A percentile compares a stretch with the other conserved stretches of the same genome.
phyloP scores from a whole-genome alignment of 2,797 vertebrate species.

The Pangasius krempfi region DNA sequence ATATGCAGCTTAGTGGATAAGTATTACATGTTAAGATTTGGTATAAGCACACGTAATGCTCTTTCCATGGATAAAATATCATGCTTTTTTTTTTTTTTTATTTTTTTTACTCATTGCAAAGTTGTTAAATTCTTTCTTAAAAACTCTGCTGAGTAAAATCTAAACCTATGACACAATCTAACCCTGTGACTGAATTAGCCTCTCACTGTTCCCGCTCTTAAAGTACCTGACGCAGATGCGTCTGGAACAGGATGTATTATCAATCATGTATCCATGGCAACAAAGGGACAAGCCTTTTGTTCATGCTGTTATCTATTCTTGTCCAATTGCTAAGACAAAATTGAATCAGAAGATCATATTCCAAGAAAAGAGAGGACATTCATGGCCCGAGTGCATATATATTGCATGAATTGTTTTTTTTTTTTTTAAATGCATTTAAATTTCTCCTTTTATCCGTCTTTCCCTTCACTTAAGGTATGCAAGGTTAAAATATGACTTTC shows the following conservation, averaged over 20 bases:
- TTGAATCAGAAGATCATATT: background rate
- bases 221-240: background rate
- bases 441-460: background rate
- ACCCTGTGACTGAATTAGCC: background rate
- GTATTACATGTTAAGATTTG: background rate
- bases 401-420: background rate
- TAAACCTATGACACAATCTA: background rate
- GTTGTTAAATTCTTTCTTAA: background rate
- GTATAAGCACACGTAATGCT: background rate
- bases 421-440: background rate
- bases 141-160: background rate
- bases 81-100: background rate
- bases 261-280: slow-evolving; percentile 51
- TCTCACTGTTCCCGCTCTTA: background rate
- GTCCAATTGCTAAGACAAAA: background rate
- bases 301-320: slow-evolving; percentile 18
- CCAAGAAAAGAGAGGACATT: background rate
- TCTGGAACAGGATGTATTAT: slow-evolving; percentile 9
- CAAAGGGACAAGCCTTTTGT: slow-evolving; percentile 27
- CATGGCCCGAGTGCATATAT: background rate
- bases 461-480: background rate
- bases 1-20: background rate
- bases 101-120: background rate
- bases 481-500: no score
- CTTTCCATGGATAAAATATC: background rate